phyloP scores from a whole-genome alignment of 2,113 vertebrate species.

The Chaetodon auriga region DNA sequence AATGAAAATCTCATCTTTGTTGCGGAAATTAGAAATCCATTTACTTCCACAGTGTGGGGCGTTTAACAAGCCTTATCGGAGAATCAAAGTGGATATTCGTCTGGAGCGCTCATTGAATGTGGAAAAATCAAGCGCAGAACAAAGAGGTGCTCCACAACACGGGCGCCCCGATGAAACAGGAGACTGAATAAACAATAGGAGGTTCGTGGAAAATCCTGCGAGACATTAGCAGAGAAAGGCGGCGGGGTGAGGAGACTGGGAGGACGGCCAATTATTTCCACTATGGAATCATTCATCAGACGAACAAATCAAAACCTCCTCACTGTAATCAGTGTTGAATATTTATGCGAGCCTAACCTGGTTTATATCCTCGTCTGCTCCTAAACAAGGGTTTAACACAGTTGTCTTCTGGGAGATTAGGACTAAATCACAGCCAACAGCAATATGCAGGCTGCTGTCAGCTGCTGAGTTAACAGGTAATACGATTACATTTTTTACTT shows the following conservation, averaged over 20 bases:
- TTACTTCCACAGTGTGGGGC: conserved; percentile 50
- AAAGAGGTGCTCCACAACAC: conserved; percentile 33
- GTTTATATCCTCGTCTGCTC: conserved; percentile 29
- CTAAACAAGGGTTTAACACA: conserved; percentile 28
- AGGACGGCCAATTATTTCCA: conserved; percentile 53
- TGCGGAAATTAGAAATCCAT: conserved; percentile 57
- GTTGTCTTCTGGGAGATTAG: conserved; percentile 34
- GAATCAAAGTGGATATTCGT: conserved; percentile 52
- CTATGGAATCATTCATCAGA: conserved; percentile 50
- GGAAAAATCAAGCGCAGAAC: conserved; percentile 18
- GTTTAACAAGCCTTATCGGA: conserved; percentile 45
- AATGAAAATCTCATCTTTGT: conserved; percentile 41
- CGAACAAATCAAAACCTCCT: conserved; percentile 53
- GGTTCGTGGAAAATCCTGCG: conserved; percentile 39
- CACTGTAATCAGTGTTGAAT: conserved; percentile 53
- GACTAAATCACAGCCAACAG: conserved; percentile 21
- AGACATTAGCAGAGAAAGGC: conserved; percentile 19
- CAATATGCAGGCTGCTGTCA: conserved; percentile 24
- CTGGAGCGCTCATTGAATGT: conserved; percentile 33
- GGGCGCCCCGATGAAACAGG: conserved; percentile 9
- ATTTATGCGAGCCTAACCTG: conserved; percentile 32
- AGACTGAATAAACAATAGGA: conserved; percentile 40
- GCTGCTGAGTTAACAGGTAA: conserved; percentile 27
- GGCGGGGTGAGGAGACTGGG: background rate
- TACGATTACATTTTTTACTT: background rate